Base-by-base conservation (phyloP, 2,113 vertebrate species). In the Pelusios castaneus region DNA sequence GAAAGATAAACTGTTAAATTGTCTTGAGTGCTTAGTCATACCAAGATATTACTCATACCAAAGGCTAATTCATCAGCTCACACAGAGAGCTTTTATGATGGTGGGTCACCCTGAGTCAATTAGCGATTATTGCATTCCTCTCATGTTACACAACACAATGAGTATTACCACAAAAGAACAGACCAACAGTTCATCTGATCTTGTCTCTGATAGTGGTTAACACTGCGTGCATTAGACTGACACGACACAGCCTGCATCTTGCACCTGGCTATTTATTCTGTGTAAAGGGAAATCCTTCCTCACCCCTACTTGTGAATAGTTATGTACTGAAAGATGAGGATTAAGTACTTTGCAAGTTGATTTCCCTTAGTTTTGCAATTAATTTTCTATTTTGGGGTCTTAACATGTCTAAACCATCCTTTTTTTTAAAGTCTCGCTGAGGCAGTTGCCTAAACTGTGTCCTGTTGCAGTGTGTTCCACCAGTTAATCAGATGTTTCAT, bases 51-150 rank as follows among this genome's bases (percentile, higher is more conserved):
- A 94, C 92, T 96, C 84, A 63, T 54, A 91, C 77, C 80, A 55
- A 92, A 86, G 80, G 76, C 87, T 95, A 95, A 97, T 96, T 95
- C 91, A 94, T 96, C 95, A 89, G 94, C 91, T 67, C 89, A 54
- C 83, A 86, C 14, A 78, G 94, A 90, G 93, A 95, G 90, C 63
- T 97, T 95, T 77, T 88, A 95, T 90, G 95, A 90, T 94, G 94
- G 97, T 93, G 94, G 95, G 95, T 96, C 96, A 94, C 95, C 96
- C 43, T 95, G 97, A 96, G 94, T 97, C 97, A 97, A 75, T 96
- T 67, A 51, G 85, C 92, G 91, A 96, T 97, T 95, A 96, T 82
- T 87, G 34, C 97, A 88, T 97, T 95, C 91, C 84, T 94, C 82
- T 84, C 95, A 84, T 34, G 54, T 96, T 92, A 85, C 94, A 31